Conservation (phyloP, 2,888 invertebrate species). For the Lacanobia wlatinum region DNA sequence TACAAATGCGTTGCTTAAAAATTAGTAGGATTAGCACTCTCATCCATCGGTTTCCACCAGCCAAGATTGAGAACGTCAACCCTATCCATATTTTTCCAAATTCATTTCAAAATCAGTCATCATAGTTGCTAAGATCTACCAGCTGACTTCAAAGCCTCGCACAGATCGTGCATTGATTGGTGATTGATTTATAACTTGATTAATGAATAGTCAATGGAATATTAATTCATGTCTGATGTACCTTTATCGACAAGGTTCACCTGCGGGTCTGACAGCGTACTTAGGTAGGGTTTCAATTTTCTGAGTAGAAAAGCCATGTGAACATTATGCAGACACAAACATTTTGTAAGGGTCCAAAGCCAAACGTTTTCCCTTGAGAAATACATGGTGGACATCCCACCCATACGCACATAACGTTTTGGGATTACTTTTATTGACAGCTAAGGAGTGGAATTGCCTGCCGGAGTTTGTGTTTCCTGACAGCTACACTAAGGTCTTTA, state of each 20-base stretch:
- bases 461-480: no score
- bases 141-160: neutral
- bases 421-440: no score
- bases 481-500: no score
- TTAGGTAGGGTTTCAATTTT: neutral
- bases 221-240: slow-evolving; percentile 7
- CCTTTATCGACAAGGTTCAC: slow-evolving; percentile 5
- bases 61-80: neutral
- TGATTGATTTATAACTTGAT: slow-evolving; percentile 33
- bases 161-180: slow-evolving; percentile 12
- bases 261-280: neutral
- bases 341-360: no score
- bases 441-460: no score
- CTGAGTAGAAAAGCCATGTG: neutral
- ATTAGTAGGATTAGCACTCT: neutral
- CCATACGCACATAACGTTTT: no score
- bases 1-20: no score
- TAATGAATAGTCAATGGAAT: slow-evolving; percentile 27
- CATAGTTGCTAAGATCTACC: neutral
- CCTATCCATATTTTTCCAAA: neutral
- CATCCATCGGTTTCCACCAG: neutral
- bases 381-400: no score
- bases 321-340: no score
- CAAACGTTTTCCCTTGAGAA: no score
- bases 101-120: neutral